Percentiles rank a stretch among this genome's conserved stretches.
These are phyloP conservation scores for Rhipidura dahli DNA, from an alignment of 2,113 vertebrate species.

Conservation along the genomic window DNA sequence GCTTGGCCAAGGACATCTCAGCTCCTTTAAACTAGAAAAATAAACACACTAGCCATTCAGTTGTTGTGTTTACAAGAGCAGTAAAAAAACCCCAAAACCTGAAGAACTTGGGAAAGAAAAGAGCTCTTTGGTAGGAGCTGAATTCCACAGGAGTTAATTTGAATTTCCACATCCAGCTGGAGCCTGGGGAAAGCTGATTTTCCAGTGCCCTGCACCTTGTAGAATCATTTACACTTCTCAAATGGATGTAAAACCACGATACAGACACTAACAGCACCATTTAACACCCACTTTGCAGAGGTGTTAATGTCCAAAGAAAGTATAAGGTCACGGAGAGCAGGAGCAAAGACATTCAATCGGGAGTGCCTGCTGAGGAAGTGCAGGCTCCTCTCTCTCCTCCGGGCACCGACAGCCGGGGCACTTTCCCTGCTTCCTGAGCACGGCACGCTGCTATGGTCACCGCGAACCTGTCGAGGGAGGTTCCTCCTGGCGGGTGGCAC, in stretches of 20 bases:
- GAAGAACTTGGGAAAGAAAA: background rate
- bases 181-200: background rate
- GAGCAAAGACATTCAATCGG: background rate
- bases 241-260: background rate
- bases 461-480: background rate
- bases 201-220: background rate
- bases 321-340: background rate
- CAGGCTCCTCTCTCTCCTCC: background rate
- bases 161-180: background rate
- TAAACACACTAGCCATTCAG: background rate
- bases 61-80: background rate
- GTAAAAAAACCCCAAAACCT: background rate
- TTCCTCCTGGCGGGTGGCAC: background rate
- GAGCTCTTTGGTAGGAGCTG: background rate
- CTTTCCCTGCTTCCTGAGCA: background rate
- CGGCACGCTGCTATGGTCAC: fast-evolving
- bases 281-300: conserved; percentile 47
- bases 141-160: background rate
- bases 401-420: background rate
- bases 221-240: conserved; percentile 30
- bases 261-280: background rate
- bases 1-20: background rate
- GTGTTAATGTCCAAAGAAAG: conserved; percentile 21
- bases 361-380: background rate
- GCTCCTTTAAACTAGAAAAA: background rate